These are phyloP conservation scores for Thripadectes ignobilis DNA, from an alignment of 2,797 vertebrate genomes.

Conservation along the genomic window DNA sequence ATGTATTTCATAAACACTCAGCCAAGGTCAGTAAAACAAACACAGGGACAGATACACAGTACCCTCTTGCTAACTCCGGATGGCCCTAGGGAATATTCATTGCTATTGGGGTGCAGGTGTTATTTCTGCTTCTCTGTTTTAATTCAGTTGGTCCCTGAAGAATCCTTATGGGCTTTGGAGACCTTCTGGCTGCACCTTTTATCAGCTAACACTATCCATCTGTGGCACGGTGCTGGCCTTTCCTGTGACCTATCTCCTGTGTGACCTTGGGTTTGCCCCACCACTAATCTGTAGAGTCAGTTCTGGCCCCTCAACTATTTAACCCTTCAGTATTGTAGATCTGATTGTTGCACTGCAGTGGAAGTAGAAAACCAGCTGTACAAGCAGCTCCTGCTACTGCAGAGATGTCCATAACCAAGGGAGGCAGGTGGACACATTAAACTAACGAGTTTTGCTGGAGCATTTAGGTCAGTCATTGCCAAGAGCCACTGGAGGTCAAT, in stretches of 20 bases:
- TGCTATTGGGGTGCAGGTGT: constrained; percentile 60
- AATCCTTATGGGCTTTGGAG: constrained; percentile 54
- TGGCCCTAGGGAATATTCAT: background rate
- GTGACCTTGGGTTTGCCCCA: constrained; percentile 50
- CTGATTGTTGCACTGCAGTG: background rate
- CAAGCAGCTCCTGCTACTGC: background rate
- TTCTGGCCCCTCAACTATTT: background rate
- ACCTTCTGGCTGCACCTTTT: constrained; percentile 54
- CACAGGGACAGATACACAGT: background rate
- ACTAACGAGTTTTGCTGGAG: background rate
- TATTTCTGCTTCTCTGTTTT: constrained; percentile 45
- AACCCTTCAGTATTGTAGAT: background rate
- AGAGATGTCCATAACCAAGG: background rate
- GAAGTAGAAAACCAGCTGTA: background rate
- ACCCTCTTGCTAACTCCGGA: background rate
- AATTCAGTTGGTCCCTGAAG: constrained; percentile 56
- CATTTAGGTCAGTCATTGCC: background rate
- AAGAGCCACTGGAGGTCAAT: background rate
- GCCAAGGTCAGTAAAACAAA: constrained; percentile 40
- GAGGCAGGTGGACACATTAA: background rate
- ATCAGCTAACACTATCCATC: constrained; percentile 35
- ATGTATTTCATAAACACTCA: constrained; percentile 46
- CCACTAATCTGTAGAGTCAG: background rate
- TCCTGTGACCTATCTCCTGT: background rate
- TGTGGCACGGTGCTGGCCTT: constrained; percentile 14